Base-by-base conservation (phyloP, 2,888 invertebrate genomes). In the Galerucella nymphaeae region DNA sequence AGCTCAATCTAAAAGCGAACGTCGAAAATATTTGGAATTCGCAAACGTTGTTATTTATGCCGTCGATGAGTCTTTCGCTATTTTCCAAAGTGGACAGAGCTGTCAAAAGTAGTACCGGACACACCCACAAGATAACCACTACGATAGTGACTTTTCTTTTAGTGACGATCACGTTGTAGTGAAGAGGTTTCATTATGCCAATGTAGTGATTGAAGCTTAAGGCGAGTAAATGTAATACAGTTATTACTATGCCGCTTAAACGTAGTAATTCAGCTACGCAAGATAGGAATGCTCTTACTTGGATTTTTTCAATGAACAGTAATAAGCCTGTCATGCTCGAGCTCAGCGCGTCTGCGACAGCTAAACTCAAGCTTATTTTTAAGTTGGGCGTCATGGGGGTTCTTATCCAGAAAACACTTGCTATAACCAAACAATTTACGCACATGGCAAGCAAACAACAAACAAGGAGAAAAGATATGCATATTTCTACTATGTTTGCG, bases 151-250 rank as follows among this genome's bases (percentile, higher is more conserved):
- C 89, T 75, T 88, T 88, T 57, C 87, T 83, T 70, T 88, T 86
- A 0, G 90, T 90, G 83, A 91, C 87, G 50, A 89, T 89, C 14
- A 89, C 88, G n/a, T 89, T 88, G 82, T 91, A 91, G 78, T 90
- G 91, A 10, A 92, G 86, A 0, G 92, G 92, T 75, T 83, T 83
- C 74, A 83, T 72, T 53, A 91, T 91, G 18, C 92, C 92, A 55
- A 92, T 85, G 85, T 91, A 92, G 82, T 93, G 92, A 84, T 92
- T 92, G 71, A 91, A 84, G 42, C 92, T 91, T 41, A 93, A 84
- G 0, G 90, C 89, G 50, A 91, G 84, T 3, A 93, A 87, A 80
- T 92, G 92, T 58, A 89, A 86, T 13, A 91, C 90, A 0, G 91
- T 90, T 18, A 90, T 89, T 58, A 91, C 88, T 70, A 92, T 87